Evolutionary conservation across 2,113 vertebrate genomes (phyloP), one percentile per base, ranked within the genome.

Genomic region (Oreochromis niloticus): DNA sequence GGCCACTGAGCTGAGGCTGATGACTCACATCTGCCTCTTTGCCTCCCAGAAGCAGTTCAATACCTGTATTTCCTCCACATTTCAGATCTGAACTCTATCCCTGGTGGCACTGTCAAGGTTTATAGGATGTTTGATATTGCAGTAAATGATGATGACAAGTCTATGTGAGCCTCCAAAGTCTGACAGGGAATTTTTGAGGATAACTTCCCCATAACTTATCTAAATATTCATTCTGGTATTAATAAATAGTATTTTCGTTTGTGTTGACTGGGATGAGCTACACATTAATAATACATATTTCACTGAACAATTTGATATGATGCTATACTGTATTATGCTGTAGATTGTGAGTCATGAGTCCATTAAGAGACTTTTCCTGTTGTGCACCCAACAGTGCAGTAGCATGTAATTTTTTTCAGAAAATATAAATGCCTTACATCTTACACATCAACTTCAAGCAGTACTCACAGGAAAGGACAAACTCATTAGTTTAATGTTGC

Each of bases 1-100:
- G 92, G 79, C 84, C 85, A 87, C 86, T 66, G 86, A 92, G 83
- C 88, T 41, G 24, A 86, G 63, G 86, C 59, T 75, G 93, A 94
- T 94, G 91, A 93, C 81, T 93, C 85, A 48, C 59, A 75, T 88
- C 89, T 82, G 84, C 55, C 43, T 88, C 71, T 66, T 66, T 66
- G 85, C 84, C 92, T 82, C 89, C 88, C 89, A 89, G 82, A 80
- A 87, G 89, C 84, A 17, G 78, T 84, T 88, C 84, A 32, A 87
- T 87, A 85, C 83, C 52, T 86, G 83, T 36, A 71, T 84, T 88
- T 87, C 66, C 82, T 87, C 80, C 56, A 82, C 84, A 90, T 90
- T 84, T 87, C 36, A 63, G 39, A 75, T 80, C 86, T 88, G 66
- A 54, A 87, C 71, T 87, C 68, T 48, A 8, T 66, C 84, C 54